Base-by-base conservation (phyloP, 2,888 invertebrate genomes). In the Aleiodes alternator region DNA sequence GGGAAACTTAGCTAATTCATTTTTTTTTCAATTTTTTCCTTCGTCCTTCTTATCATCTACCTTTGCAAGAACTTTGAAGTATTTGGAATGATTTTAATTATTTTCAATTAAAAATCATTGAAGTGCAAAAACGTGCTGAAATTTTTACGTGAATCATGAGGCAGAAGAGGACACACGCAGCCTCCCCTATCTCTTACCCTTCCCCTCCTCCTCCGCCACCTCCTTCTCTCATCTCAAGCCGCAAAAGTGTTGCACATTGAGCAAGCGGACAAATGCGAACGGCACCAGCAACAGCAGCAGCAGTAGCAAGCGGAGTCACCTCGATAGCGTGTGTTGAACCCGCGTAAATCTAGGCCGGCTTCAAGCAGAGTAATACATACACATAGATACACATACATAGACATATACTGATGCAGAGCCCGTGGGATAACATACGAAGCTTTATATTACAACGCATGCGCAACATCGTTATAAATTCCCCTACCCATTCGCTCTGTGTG, bases 291-390 rank as follows among this genome's bases (percentile, higher is more conserved):
- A 84, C 84, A 72, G 73, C 78, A 83, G 80, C 70, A 76, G 71
- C 70, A 72, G 69, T 69, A 70, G 75, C 71, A 73, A 75, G 70
- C 53, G 70, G 59, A 88, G 87, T 89, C 88, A 88, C 89, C 89
- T 89, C 89, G 88, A 89, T 89, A 89, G 89, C 86, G 88, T 87
- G 80, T 88, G 88, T 89, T 89, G 89, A 89, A 89, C 89, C 86
- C 89, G 84, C 83, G 84, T 80, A 85, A 88, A 88, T 88, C 88
- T 88, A 89, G 89, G 92, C 92, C 91, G 90, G 90, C 89, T 90
- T 89, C 91, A 90, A 90, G 89, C 90, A 90, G 91, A 91, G 89
- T 90, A 88, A 87, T 79, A 83, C 86, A 78, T 69, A 70, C 76
- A 72, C 43, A 43, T 9, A 43, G 43, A 43, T 0, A 43, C 66